phyloP scores from a whole-genome alignment of 2,797 vertebrate genomes.

The Dallia pectoralis region DNA sequence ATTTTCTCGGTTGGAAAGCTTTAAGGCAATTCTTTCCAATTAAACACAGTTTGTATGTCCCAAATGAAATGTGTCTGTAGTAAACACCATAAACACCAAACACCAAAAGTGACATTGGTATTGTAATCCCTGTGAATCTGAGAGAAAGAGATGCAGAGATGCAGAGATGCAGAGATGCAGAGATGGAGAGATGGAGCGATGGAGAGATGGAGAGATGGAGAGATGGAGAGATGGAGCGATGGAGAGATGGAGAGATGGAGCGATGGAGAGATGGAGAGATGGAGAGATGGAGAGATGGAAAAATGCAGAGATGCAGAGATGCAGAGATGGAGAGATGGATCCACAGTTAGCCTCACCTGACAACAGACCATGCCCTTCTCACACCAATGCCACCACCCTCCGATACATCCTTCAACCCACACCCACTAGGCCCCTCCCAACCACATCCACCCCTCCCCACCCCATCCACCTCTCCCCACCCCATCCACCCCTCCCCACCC shows the following conservation, averaged over 20 bases:
- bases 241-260: slow-evolving; percentile 22
- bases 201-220: slow-evolving; percentile 36
- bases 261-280: slow-evolving; percentile 40
- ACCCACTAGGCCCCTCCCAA: too few relatives aligned
- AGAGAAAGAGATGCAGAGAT: too few relatives aligned
- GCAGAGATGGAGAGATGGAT: slow-evolving; percentile 36
- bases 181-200: too few relatives aligned
- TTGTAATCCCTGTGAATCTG: neutral
- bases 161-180: too few relatives aligned
- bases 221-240: slow-evolving; percentile 32
- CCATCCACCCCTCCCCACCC: too few relatives aligned
- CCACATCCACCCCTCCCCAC: too few relatives aligned
- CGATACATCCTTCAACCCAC: too few relatives aligned
- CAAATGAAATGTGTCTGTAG: neutral
- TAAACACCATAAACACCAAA: neutral
- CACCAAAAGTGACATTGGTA: neutral
- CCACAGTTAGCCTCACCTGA: slow-evolving; percentile 78
- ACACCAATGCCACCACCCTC: slow-evolving; percentile 62
- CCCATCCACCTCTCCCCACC: too few relatives aligned
- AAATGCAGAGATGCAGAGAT: neutral
- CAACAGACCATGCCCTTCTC: slow-evolving; percentile 72
- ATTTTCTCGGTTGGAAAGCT: too few relatives aligned
- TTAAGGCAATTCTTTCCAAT: too few relatives aligned
- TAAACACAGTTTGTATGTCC: too few relatives aligned
- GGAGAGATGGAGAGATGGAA: too few relatives aligned